Evolutionary conservation across 1,140 invertebrate genomes (phyloP), one percentile per base, ranked within the genome.

Genomic region (Wiebesia pumilae): DNA sequence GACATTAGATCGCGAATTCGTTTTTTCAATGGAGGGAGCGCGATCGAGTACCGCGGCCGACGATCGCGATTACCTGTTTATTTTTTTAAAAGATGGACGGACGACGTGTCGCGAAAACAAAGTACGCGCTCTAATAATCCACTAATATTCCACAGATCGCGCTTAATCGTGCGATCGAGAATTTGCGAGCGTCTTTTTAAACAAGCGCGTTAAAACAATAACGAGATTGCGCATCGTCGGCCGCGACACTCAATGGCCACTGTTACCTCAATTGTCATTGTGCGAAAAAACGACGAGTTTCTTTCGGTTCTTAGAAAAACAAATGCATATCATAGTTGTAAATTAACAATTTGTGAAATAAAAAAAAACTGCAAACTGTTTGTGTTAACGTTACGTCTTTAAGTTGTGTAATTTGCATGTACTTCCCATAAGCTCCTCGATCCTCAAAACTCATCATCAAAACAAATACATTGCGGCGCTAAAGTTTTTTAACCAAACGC

Each of bases 291-390:
- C 65, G 87, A 90, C 88, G 65, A 89, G 95, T 94, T 90, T 94
- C 92, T 95, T 95, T 95, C 94, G 94, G 95, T 95, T 95, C 95
- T 95, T 95, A 96, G 95, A 96, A 95, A 95, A 96, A 96, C 95
- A 95, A 95, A 96, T 96, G 96, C 96, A 96, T 97, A 97, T 97
- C 96, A 96, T 96, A 96, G 96, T 96, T 97, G 96, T 97, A 96
- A 96, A 94, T 93, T 93, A 93, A 90, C 90, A 91, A 93, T 93
- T 93, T 93, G 92, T 93, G 92, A 93, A 93, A 94, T 93, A 93
- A 94, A 93, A 93, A 93, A 94, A 93, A 93, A 91, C 91, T 93
- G 92, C 92, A 94, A 94, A 93, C 91, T 94, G 93, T 93, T 93
- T 94, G 93, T 93, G 93, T 94, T 94, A 93, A 92, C 67, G 78